Percentiles rank a stretch among this genome's conserved stretches.
Evolutionary conservation across 2,888 invertebrate genomes (phyloP).

Genomic region (Chloromyia formosa): DNA sequence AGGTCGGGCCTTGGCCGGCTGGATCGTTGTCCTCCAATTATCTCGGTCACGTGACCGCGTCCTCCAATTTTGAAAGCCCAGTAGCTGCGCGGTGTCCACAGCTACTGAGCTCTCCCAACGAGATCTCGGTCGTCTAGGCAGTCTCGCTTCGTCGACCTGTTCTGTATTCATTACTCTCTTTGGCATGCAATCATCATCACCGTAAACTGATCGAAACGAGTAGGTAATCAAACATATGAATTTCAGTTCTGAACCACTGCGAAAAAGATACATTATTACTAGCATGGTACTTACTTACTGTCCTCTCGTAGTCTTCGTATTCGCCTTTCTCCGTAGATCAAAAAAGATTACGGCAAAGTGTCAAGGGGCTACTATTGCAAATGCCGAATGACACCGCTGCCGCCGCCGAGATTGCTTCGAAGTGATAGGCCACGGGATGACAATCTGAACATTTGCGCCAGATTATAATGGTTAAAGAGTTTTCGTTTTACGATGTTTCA

Average conservation of each 20-base stretch:
- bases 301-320: not conserved
- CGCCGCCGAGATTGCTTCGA: slow-evolving; percentile 12
- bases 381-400: slow-evolving; percentile 20
- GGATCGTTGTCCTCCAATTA: too few species aligned
- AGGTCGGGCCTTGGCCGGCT: too few species aligned
- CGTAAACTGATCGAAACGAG: too few species aligned
- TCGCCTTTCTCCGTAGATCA: slow-evolving; percentile 37
- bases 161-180: too few species aligned
- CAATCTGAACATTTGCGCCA: slow-evolving; percentile 42
- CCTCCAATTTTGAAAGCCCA: too few species aligned
- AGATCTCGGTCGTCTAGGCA: too few species aligned
- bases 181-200: too few species aligned
- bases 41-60: too few species aligned
- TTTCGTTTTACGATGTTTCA: not conserved
- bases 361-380: slow-evolving; percentile 36
- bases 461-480: slow-evolving; percentile 29
- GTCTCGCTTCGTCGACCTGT: too few species aligned
- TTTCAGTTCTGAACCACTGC: not conserved
- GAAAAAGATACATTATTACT: not conserved
- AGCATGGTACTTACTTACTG: not conserved
- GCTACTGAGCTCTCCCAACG: too few species aligned
- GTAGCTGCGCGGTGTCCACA: too few species aligned
- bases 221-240: too few species aligned
- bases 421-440: slow-evolving; percentile 23
- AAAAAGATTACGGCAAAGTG: slow-evolving; percentile 30